Evolutionary conservation across 1,140 invertebrate genomes (phyloP).

Genomic region (Ruditapes philippinarum): DNA sequence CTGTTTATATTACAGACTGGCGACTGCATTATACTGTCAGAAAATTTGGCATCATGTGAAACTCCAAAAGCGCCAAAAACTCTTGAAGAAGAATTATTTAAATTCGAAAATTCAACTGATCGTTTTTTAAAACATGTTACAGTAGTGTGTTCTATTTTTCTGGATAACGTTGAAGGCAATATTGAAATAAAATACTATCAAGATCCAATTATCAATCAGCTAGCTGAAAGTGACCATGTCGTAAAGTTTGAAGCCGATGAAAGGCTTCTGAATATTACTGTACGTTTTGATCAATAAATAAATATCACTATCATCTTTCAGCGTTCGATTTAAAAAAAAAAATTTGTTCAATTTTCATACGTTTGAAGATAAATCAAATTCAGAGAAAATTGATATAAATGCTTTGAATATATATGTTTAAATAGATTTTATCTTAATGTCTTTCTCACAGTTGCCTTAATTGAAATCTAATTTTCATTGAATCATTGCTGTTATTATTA

Average conservation of each 20-base stretch:
- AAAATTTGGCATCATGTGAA: neutral
- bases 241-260: neutral
- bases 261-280: neutral
- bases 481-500: too few species aligned
- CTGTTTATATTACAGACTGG: neutral
- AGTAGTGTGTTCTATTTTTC: neutral
- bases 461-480: too few species aligned
- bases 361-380: too few species aligned
- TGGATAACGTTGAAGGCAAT: neutral
- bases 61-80: neutral
- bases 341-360: too few species aligned
- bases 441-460: too few species aligned
- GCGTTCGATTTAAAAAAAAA: too few species aligned
- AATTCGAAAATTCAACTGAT: neutral
- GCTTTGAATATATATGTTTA: too few species aligned
- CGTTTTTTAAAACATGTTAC: neutral
- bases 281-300: neutral
- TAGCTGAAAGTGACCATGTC: neutral
- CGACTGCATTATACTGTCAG: neutral
- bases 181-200: neutral
- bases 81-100: neutral
- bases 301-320: too few species aligned
- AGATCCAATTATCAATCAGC: neutral
- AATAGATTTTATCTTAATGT: too few species aligned
- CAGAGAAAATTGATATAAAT: too few species aligned